A percentile compares a stretch with the other conserved stretches of the same genome.
These are phyloP conservation scores for Diaphora mendica DNA, from an alignment of 2,888 invertebrate genomes.

Conservation along the genomic window DNA sequence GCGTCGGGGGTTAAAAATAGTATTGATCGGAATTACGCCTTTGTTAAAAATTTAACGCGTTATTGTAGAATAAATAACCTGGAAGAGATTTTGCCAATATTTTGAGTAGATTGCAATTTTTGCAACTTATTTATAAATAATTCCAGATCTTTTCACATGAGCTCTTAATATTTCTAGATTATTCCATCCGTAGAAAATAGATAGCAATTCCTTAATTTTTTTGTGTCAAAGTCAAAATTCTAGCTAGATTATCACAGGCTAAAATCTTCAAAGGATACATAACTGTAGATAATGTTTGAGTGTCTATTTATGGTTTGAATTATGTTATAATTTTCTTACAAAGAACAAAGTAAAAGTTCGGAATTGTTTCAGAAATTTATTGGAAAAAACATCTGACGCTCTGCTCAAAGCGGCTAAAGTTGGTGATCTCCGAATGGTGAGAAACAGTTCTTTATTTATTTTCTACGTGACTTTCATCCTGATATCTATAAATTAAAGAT, in stretches of 20 bases:
- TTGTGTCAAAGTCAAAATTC: too few species aligned
- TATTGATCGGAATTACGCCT: background rate
- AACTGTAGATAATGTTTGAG: background rate
- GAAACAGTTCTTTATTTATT: slow-evolving; percentile 45
- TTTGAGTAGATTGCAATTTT: background rate
- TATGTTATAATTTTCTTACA: slow-evolving; percentile 20
- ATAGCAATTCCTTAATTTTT: background rate
- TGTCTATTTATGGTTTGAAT: slow-evolving; percentile 8
- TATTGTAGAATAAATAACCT: background rate
- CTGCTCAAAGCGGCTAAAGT: slow-evolving; percentile 94
- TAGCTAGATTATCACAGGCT: background rate
- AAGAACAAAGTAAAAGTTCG: slow-evolving; percentile 43
- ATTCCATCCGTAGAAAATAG: background rate
- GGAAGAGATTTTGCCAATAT: too few species aligned
- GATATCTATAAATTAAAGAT: background rate
- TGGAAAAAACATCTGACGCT: slow-evolving; percentile 93
- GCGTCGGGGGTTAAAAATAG: too few species aligned
- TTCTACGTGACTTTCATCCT: slow-evolving; percentile 17
- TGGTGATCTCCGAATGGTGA: slow-evolving; percentile 92
- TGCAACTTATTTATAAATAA: background rate
- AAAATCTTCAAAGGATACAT: background rate
- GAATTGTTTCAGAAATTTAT: slow-evolving; percentile 89
- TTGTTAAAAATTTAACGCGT: background rate
- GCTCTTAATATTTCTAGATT: background rate
- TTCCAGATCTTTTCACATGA: background rate